Base-by-base conservation (phyloP, 2,888 invertebrate genomes). In the Bombylius discolor region DNA sequence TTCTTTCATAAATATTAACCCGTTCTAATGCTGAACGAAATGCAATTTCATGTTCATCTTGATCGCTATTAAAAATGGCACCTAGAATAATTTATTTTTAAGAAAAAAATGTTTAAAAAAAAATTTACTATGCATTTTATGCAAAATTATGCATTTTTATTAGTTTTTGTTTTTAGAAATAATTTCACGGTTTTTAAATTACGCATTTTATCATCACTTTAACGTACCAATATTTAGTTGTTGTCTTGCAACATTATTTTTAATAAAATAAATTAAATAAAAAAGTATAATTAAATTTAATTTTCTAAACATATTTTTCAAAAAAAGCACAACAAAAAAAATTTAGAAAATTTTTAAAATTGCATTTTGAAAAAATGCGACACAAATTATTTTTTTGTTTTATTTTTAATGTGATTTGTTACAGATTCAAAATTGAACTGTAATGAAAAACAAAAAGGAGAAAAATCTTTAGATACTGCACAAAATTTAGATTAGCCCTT, bases 21-120 rank as follows among this genome's bases (percentile, higher is more conserved):
- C 77, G 71, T 55, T 76, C 73, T 34, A 81, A 70, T 4, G 82
- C 79, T 45, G 77, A 74, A 49, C 70, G 71, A 66, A 84, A 80
- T 44, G 81, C 83, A n/a, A 80, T 76, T 65, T 81, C 80, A 54
- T 78, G 76, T 57, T 81, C 77, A 56, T 70, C 69, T 57, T 78
- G 77, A 52, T 75, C 73, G 47, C 76, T 69, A 68, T 81, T 73
- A 62, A 83, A 81, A 61, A 81, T 74, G 57, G 66, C 68, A 49
- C 73, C 74, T 74, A 44, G 45, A 56, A 44, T 36, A 36, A 4
- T 6, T 36, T 36, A 9, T 6, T 36, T 36, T 42, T 42, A 42
- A 42, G 11, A 7, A 42, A 42, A 42, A 42, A 42, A 42, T 11
- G 5, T 11, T 11, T 11, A 42, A 42, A 11, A 42, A 39, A 42